phyloP scores from a whole-genome alignment of 1,140 invertebrate species.

The Penaeus indicus region DNA sequence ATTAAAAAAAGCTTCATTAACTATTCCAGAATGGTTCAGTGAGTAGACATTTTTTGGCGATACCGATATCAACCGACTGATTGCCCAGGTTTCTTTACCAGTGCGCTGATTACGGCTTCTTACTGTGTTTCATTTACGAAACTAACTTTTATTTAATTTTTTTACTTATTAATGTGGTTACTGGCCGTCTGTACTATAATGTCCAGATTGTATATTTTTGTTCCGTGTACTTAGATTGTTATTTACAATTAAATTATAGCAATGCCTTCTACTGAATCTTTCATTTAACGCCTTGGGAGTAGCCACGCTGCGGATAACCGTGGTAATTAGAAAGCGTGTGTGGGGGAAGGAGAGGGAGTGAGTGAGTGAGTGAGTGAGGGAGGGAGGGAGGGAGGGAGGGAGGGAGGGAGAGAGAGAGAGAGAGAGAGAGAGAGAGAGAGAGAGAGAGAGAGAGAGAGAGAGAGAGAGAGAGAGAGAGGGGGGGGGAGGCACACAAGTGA shows the following conservation, averaged over 20 bases:
- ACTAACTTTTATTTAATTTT: conserved; percentile 33
- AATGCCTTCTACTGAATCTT: conserved; percentile 46
- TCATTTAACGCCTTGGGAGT: neutral
- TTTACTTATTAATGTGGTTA: conserved; percentile 62
- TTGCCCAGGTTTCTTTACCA: conserved; percentile 39
- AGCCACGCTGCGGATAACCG: neutral
- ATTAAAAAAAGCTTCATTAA: too few relatives aligned
- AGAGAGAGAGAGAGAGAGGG: neutral
- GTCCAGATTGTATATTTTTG: conserved; percentile 65
- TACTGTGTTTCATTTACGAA: conserved; percentile 30
- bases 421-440: conserved; percentile 8
- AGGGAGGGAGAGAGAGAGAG: neutral
- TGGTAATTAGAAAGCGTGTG: neutral
- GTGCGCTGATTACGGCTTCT: conserved; percentile 22
- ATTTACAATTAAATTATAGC: conserved; percentile 65
- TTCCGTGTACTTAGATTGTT: conserved; percentile 64
- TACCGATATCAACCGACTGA: neutral
- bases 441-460: neutral
- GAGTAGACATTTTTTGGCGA: neutral
- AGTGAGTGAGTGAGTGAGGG: neutral
- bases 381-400: neutral
- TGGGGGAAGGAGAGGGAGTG: neutral
- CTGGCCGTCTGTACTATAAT: conserved; percentile 63
- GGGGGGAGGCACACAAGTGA: neutral
- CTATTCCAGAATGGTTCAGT: too few relatives aligned